phyloP scores from a whole-genome alignment of 2,888 invertebrate genomes.

The Prosapia bicincta region DNA sequence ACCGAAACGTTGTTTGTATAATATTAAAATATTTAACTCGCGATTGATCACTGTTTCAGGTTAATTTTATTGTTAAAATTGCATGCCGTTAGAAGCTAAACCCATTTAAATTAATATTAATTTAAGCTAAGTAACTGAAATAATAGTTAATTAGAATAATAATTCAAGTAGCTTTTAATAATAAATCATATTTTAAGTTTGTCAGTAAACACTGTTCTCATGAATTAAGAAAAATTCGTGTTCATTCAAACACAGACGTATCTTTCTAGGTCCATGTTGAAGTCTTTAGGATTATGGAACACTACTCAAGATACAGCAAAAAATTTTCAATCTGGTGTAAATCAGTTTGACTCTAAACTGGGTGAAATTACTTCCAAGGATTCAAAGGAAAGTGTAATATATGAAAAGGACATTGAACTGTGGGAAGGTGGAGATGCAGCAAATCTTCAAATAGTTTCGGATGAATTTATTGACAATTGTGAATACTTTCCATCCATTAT shows the following conservation, averaged over 20 bases:
- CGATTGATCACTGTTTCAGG: no score
- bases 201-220: neutral
- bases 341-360: neutral
- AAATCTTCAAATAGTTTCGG: neutral
- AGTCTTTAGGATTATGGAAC: slow-evolving; percentile 93
- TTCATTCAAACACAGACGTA: neutral
- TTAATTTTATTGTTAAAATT: no score
- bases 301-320: slow-evolving; percentile 42
- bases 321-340: neutral
- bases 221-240: neutral
- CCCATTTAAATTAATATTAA: no score
- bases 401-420: neutral
- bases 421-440: neutral
- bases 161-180: no score
- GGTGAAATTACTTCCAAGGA: neutral
- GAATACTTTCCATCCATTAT: slow-evolving; percentile 46
- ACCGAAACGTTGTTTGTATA: no score
- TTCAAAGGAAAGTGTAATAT: neutral
- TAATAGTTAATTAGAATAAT: no score
- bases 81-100: no score
- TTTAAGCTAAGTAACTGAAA: no score
- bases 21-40: no score
- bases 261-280: slow-evolving; percentile 76
- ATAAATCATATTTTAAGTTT: no score
- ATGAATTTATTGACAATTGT: slow-evolving; percentile 11